Conservation (phyloP, 2,113 vertebrate genomes). For the Saguinus imperator region DNA sequence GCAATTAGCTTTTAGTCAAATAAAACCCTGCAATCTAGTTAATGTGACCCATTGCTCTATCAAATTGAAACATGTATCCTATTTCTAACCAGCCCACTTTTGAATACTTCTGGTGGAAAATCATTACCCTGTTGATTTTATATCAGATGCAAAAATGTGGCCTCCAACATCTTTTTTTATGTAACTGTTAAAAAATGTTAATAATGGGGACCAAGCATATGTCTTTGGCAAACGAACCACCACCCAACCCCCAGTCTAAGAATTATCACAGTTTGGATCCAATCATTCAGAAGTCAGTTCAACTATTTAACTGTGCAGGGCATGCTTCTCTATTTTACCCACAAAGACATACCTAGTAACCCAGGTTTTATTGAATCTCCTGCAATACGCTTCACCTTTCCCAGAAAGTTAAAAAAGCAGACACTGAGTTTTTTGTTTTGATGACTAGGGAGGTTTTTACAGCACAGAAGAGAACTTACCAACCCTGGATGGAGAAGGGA, state of each 20-base stretch:
- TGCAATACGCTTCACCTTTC: background rate
- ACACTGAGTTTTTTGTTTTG: background rate
- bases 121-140: background rate
- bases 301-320: background rate
- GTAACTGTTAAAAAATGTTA: background rate
- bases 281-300: background rate
- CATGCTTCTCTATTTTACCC: background rate
- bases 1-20: background rate
- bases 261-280: background rate
- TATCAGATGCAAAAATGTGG: background rate
- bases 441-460: background rate
- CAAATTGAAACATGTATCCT: background rate
- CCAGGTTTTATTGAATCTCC: background rate
- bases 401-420: slow-evolving; percentile 18
- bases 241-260: background rate
- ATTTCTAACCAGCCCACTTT: background rate
- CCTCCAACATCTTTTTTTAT: background rate
- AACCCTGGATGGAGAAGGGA: background rate
- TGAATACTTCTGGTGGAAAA: slow-evolving; percentile 8
- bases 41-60: background rate
- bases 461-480: background rate
- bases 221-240: background rate
- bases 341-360: background rate
- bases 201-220: background rate
- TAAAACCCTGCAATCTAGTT: background rate